These are phyloP conservation scores for Uria aalge DNA, from an alignment of 2,113 vertebrate genomes.

Conservation along the genomic window DNA sequence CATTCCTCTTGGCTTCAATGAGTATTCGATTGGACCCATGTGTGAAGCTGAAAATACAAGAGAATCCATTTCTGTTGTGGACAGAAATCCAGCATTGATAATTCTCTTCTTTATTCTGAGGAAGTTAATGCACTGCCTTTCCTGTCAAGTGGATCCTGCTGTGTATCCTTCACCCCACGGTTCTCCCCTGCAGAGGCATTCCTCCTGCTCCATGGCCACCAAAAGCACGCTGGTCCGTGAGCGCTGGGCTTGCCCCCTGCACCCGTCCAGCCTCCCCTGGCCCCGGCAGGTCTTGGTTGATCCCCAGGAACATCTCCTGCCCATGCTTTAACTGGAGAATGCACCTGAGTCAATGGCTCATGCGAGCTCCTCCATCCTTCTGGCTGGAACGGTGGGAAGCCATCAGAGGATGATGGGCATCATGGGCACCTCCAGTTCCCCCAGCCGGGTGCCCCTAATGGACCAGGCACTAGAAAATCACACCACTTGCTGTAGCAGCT, in stretches of 20 bases:
- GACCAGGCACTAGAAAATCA: neutral
- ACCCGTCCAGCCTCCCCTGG: neutral
- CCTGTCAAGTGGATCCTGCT: neutral
- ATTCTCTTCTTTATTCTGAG: neutral
- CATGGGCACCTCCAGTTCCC: neutral
- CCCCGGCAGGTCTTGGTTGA: neutral
- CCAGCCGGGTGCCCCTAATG: neutral
- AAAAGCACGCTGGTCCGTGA: accelerated
- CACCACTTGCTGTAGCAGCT: accelerated
- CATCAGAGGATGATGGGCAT: neutral
- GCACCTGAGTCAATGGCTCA: neutral
- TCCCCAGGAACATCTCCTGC: neutral
- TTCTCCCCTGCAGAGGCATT: neutral
- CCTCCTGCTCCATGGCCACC: accelerated
- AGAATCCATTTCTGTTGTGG: constrained; percentile 4
- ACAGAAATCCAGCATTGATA: neutral
- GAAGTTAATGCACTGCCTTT: neutral
- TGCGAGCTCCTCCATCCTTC: neutral
- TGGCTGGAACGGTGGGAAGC: neutral
- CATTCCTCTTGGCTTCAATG: constrained; percentile 39
- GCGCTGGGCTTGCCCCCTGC: accelerated
- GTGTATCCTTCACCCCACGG: neutral
- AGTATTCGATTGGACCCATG: constrained; percentile 14
- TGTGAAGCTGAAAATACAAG: constrained; percentile 5
- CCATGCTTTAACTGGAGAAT: neutral